These are phyloP conservation scores for Decapterus maruadsi DNA, from an alignment of 2,797 vertebrate genomes.

Conservation along the genomic window DNA sequence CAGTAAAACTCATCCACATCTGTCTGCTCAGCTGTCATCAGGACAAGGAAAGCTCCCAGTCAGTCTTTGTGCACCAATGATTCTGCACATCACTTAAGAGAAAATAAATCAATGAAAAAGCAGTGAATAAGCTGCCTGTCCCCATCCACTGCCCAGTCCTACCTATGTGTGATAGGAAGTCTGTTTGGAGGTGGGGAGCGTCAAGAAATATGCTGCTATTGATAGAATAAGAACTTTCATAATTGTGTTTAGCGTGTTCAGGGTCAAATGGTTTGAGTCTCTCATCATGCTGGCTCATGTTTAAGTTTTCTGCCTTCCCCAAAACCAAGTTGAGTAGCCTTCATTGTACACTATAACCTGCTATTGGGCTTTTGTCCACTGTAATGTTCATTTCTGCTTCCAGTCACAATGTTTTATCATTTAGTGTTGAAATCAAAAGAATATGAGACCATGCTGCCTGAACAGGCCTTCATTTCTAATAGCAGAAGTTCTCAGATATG, in stretches of 20 bases:
- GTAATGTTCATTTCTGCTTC: conserved; percentile 13
- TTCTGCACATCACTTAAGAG: conserved; percentile 16
- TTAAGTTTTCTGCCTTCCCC: conserved; percentile 11
- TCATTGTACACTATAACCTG: neutral
- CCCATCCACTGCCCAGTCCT: neutral
- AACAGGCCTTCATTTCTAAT: conserved; percentile 2
- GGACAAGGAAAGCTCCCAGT: conserved; percentile 30
- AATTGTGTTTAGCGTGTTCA: conserved; percentile 49
- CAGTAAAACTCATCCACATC: conserved; percentile 14
- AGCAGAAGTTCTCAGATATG: conserved; percentile 20
- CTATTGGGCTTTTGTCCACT: neutral
- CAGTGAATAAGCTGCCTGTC: conserved; percentile 4
- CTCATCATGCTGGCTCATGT: conserved; percentile 38
- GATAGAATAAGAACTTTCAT: conserved; percentile 39
- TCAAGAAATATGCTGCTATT: conserved; percentile 62
- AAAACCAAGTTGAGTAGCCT: neutral
- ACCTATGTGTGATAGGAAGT: neutral
- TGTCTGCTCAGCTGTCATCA: conserved; percentile 26
- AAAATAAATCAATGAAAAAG: conserved; percentile 19
- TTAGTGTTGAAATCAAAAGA: conserved; percentile 26
- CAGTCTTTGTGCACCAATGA: conserved; percentile 3
- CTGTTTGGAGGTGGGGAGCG: conserved; percentile 11
- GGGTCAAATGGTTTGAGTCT: conserved; percentile 20
- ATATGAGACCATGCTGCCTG: conserved; percentile 12
- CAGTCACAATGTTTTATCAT: conserved; percentile 11